Conservation (phyloP, 2,888 invertebrate species). For the Ormyrus nitidulus region DNA sequence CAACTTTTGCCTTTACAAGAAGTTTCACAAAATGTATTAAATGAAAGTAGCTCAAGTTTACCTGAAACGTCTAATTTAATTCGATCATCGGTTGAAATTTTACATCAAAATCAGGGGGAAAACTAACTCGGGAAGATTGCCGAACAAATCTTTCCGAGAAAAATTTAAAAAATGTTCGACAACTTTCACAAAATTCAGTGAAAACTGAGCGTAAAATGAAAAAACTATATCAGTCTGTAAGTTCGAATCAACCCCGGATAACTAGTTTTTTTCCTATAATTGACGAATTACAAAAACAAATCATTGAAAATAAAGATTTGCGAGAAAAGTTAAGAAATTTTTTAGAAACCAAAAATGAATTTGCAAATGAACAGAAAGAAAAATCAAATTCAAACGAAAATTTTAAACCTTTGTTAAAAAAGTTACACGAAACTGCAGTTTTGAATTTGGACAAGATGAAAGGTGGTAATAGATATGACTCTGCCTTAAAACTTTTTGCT, state of each 20-base stretch:
- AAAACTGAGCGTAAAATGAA: conserved; percentile 19
- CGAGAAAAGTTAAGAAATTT: not conserved
- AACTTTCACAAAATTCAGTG: conserved; percentile 12
- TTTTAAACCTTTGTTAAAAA: not conserved
- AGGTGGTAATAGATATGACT: not conserved
- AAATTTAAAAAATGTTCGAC: too few relatives aligned
- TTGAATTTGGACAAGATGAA: not conserved
- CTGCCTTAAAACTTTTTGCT: not conserved
- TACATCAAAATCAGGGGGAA: conserved; percentile 6
- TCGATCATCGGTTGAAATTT: not conserved
- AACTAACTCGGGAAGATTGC: not conserved
- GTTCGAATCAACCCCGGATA: not conserved
- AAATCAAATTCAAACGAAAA: not conserved
- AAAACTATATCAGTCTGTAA: conserved; percentile 6
- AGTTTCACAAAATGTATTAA: too few relatives aligned
- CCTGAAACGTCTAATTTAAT: not conserved
- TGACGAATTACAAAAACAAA: too few relatives aligned
- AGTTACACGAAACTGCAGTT: conserved; percentile 1
- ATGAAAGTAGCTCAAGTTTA: too few relatives aligned
- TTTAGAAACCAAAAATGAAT: conserved; percentile 3
- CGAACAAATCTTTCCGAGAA: conserved; percentile 10
- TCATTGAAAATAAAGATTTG: not conserved
- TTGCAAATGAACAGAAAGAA: not conserved
- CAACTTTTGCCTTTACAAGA: too few relatives aligned
- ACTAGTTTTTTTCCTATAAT: not conserved